These are phyloP conservation scores for Euplexia lucipara DNA, from an alignment of 2,888 invertebrate species.

Conservation along the genomic window DNA sequence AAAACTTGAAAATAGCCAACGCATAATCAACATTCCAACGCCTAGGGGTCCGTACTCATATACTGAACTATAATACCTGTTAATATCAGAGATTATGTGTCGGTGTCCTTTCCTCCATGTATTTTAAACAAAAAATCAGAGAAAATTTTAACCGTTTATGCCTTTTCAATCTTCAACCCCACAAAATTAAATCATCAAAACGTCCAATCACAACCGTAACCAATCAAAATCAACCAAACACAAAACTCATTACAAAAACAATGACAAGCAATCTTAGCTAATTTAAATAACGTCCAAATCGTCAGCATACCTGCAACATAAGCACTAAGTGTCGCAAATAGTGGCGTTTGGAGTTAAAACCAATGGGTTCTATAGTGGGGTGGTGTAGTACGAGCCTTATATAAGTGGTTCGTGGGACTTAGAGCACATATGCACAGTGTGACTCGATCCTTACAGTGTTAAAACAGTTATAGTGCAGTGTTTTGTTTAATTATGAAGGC, in stretches of 20 bases:
- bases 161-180: not conserved
- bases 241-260: slow-evolving; percentile 37
- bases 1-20: too few relatives aligned
- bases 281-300: slow-evolving; percentile 57
- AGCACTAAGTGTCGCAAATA: slow-evolving; percentile 67
- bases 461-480: slow-evolving; percentile 73
- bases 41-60: too few relatives aligned
- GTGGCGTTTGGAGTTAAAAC: slow-evolving; percentile 59
- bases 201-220: slow-evolving; percentile 15
- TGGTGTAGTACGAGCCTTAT: slow-evolving; percentile 74
- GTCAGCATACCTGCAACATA: slow-evolving; percentile 57
- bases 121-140: not conserved
- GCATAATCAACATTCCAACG: too few relatives aligned
- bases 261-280: slow-evolving; percentile 34
- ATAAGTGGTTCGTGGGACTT: slow-evolving; percentile 72
- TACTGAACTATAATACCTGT: too few relatives aligned
- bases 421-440: slow-evolving; percentile 78
- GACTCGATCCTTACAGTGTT: slow-evolving; percentile 61
- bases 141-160: not conserved
- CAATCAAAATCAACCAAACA: slow-evolving; percentile 17
- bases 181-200: not conserved
- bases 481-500: slow-evolving; percentile 77
- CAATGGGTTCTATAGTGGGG: slow-evolving; percentile 75
- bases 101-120: too few relatives aligned
- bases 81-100: too few relatives aligned